Evolutionary conservation across 2,888 invertebrate genomes (phyloP), one percentile per base, ranked within the genome.

Genomic region (Catocala sponsa): DNA sequence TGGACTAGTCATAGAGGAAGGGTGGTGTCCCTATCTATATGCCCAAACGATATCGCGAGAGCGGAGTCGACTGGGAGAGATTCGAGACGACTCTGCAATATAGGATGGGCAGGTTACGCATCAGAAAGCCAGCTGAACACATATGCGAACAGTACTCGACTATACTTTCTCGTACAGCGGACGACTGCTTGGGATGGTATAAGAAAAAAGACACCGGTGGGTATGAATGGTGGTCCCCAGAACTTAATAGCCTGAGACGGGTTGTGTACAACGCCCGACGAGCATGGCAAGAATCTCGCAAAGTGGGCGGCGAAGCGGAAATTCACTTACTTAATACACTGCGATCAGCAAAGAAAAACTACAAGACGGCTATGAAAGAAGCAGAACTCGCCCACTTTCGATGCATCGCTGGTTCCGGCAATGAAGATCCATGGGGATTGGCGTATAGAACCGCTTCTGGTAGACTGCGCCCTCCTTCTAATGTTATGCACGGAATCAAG

Each of bases 371-470:
- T 0, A 69, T 62, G 69, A n/a, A 48, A 0, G 48, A 53, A 0
- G 42, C 54, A 0, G 56, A 69, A 2, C 0, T 44, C 0, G 12
- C 13, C 0, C 38, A n/a, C 12, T 61, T 48, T 6, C 46, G 63
- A 0, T 9, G 5, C 11, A 13, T 61, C 0, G 54, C 65, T 1
- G 61, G 61, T 0, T 10, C 46, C 0, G 60, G 57, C 0, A 65
- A 65, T 38, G 55, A 43, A 0, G 70, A 73, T 15, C 68, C 67
- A 0, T 70, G 73, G 70, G 70, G 67, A 0, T 48, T 70, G 0
- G 76, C 80, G 0, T 74, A 77, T 10, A 55, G 76, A 2, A 70
- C 12, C 10, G 72, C 74, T 0, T 56, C 32, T 6, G 69, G 76
- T 4, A 53, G 70, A 9, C 33, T 13, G 10, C 70, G 62, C 6